A percentile compares a stretch with the other conserved stretches of the same genome.
These are phyloP conservation scores for Sardinella longiceps DNA, from an alignment of 2,797 vertebrate genomes.

Conservation along the genomic window DNA sequence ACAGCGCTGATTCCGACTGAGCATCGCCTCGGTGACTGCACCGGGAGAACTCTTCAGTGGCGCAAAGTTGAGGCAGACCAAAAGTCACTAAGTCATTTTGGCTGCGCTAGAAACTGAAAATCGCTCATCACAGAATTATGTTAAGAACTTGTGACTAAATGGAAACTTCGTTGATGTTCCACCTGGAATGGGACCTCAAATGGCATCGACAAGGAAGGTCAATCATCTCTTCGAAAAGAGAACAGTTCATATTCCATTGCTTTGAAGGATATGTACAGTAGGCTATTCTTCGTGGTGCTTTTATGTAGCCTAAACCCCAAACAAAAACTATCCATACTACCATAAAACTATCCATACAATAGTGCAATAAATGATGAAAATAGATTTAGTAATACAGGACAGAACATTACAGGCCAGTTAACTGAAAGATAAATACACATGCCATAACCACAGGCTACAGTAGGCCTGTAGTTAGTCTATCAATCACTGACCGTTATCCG, in stretches of 20 bases:
- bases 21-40: conserved; percentile 29
- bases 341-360: not conserved
- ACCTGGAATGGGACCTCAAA: not conserved
- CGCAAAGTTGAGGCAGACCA: not conserved
- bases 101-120: not conserved
- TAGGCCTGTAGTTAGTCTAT: not conserved
- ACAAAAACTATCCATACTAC: not conserved
- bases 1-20: conserved; percentile 38
- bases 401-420: not conserved
- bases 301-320: not conserved
- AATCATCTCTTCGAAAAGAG: not conserved
- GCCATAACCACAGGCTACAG: not conserved
- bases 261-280: not conserved
- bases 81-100: no score
- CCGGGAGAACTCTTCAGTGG: not conserved
- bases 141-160: not conserved
- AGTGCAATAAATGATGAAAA: not conserved
- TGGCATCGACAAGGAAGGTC: not conserved
- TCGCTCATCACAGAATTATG: not conserved
- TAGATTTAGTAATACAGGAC: not conserved
- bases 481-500: conserved; percentile 5
- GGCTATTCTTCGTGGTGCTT: not conserved
- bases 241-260: not conserved
- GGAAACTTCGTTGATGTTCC: not conserved
- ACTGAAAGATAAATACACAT: not conserved